Conservation (phyloP, 2,113 vertebrate genomes). For the Gymnarchus niloticus region DNA sequence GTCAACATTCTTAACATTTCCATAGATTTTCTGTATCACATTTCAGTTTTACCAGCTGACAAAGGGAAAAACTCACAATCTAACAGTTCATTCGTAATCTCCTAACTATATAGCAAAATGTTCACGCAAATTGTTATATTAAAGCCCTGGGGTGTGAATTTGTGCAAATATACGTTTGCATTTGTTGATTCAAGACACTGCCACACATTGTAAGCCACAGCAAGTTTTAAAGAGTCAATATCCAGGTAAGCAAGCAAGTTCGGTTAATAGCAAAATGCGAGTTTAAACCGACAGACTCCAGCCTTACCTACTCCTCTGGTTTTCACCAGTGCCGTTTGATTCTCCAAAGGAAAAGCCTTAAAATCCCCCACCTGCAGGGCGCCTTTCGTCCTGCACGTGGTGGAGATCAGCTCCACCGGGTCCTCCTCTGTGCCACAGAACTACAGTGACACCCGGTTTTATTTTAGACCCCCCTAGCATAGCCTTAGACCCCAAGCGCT, state of each 20-base stretch:
- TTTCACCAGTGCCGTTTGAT: constrained; percentile 39
- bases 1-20: not conserved
- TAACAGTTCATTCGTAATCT: not conserved
- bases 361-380: constrained; percentile 50
- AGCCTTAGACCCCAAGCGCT: constrained; percentile 48
- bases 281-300: not conserved
- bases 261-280: not conserved
- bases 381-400: constrained; percentile 56
- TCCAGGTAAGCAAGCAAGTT: not conserved
- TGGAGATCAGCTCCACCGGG: constrained; percentile 79
- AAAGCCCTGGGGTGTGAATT: not conserved
- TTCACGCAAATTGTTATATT: not conserved
- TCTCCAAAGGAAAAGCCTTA: constrained; percentile 53
- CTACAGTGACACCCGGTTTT: constrained; percentile 73
- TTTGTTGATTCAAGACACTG: not conserved
- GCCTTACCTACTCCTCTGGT: constrained; percentile 53
- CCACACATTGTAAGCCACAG: not conserved
- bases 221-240: not conserved
- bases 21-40: not conserved
- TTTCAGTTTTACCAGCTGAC: not conserved
- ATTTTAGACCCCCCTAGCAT: constrained; percentile 65
- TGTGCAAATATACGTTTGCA: not conserved
- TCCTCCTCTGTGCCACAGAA: constrained; percentile 61
- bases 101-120: not conserved
- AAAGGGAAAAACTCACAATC: not conserved